These are phyloP conservation scores for Drosophila melanogaster DNA, from an alignment of 1,140 invertebrate species.

Conservation along the genomic window Release_6_plus_ISO1_MT NT_037436.4:20253501-20254000, in stretches of 20 bases:
- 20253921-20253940: constrained; percentile 38
- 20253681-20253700: not conserved
- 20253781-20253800: constrained; percentile 20
- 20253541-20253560: not conserved
- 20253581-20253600: not conserved
- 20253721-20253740: constrained; percentile 12
- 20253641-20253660: not conserved
- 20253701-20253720: not conserved
- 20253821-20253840: constrained; percentile 10
- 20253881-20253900: constrained; percentile 68
- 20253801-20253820: constrained; percentile 28
- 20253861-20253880: constrained; percentile 53
- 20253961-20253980: constrained; percentile 50
- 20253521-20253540: not conserved
- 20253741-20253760: not conserved
- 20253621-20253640: not conserved
- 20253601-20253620: not conserved
- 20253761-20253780: not conserved
- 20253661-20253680: not conserved
- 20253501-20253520: not conserved
- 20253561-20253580: not conserved
- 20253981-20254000: constrained; percentile 55
- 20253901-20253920: constrained; percentile 66
- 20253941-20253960: constrained; percentile 25
- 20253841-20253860: constrained; percentile 44